Evolutionary conservation across 2,797 vertebrate genomes (phyloP).

Genomic region (Ataeniobius toweri): DNA sequence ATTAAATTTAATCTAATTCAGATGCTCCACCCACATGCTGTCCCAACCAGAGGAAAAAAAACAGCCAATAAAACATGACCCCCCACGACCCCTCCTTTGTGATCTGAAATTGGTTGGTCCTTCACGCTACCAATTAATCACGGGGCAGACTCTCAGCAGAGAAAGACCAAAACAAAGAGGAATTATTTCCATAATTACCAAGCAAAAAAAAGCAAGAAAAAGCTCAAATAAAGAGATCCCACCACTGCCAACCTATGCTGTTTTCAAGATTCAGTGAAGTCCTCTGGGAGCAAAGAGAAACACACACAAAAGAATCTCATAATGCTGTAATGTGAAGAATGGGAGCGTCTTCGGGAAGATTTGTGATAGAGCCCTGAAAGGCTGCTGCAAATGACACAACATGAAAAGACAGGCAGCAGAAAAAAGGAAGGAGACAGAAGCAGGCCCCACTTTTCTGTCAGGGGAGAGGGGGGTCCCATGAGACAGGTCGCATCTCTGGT

Average conservation of each 20-base stretch:
- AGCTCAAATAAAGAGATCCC: conserved; percentile 61
- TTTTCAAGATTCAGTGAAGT: conserved; percentile 57
- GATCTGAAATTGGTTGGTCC: conserved; percentile 68
- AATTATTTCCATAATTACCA: conserved; percentile 77
- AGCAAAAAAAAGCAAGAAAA: conserved; percentile 38
- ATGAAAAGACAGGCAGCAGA: conserved; percentile 55
- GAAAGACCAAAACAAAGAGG: conserved; percentile 67
- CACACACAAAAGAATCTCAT: conserved; percentile 68
- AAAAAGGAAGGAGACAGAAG: conserved; percentile 28
- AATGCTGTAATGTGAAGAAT: conserved; percentile 65
- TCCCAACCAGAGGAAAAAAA: conserved; percentile 44
- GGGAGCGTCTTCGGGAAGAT: conserved; percentile 54
- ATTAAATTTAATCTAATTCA: conserved; percentile 78
- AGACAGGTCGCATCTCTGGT: conserved; percentile 6
- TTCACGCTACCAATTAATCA: conserved; percentile 71
- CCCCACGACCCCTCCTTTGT: conserved; percentile 62
- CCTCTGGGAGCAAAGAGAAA: conserved; percentile 49
- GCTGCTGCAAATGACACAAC: conserved; percentile 61
- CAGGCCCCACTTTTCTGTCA: conserved; percentile 29
- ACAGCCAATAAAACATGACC: conserved; percentile 71
- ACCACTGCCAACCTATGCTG: conserved; percentile 49
- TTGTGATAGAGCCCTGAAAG: conserved; percentile 59
- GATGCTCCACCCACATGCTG: conserved; percentile 61
- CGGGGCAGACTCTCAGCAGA: conserved; percentile 52
- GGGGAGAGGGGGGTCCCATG: conserved; percentile 22